Base-by-base conservation (phyloP, 2,888 invertebrate genomes). In the Thecocarcelia acutangulata region DNA sequence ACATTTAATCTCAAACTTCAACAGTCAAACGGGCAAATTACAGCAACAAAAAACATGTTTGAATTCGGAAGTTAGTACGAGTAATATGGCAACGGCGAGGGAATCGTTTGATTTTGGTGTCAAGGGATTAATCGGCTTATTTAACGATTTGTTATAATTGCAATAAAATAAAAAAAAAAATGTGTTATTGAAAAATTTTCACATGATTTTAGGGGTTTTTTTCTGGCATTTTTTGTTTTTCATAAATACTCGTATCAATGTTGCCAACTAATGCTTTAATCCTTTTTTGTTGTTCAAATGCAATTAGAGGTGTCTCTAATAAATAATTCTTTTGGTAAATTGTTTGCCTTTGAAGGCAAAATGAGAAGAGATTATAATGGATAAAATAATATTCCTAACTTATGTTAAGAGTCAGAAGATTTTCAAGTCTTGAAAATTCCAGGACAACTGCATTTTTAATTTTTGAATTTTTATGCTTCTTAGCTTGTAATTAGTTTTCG, bases 41-140 rank as follows among this genome's bases (percentile, higher is more conserved):
- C 44, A 63, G n/a, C n/a, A 19, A 17, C 4, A 12, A 33, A 8
- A 70, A 37, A 21, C 15, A n/a, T n/a, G 2, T 1, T 54, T 2
- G 42, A 5, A 8, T 33, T 33, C 9, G 33, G 8, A 5, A 33
- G 33, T 8, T 28, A 28, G n/a, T 28, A 28, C 6, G 6, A 8
- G 8, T 24, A 24, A 24, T 24, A 24, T 33, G 15, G 59, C 17
- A 52, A 54, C 13, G 61, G 54, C 9, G 37, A 21, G 40, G 59
- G 19, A 19, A 3, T 21, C 21, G 58, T 13, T 2, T 52, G 48
- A 21, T 33, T 19, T 44, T 66, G 64, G 74, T 75, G 82, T 78
- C 82, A 78, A 61, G 70, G 78, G 78, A 70, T 74, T 70, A 78
- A 78, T 78, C 66, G 74, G 82, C 78, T 82, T 82, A 78, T 69